Conservation (phyloP, 2,888 invertebrate species). For the Amblyteles armatorius region DNA sequence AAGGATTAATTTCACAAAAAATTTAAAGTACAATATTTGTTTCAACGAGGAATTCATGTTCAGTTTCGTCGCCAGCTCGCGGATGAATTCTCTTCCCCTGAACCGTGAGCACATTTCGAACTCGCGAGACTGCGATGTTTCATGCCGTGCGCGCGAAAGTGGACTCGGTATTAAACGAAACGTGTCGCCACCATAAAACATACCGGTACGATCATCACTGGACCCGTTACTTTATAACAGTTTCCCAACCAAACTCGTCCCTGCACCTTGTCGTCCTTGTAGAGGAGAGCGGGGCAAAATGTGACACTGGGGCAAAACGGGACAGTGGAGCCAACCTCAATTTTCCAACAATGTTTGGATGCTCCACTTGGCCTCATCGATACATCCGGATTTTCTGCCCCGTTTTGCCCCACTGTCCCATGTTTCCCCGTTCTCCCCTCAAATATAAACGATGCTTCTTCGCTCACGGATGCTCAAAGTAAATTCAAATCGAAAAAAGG, state of each 20-base stretch:
- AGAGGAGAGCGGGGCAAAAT: neutral
- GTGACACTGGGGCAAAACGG: too few species aligned
- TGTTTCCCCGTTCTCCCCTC: neutral
- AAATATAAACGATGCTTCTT: neutral
- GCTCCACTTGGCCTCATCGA: too few species aligned
- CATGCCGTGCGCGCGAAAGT: conserved; percentile 27
- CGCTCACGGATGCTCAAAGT: too few species aligned
- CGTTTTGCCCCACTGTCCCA: too few species aligned
- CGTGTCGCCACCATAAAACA: conserved; percentile 70
- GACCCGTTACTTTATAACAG: conserved; percentile 72
- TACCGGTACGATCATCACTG: conserved; percentile 68
- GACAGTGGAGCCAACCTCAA: too few species aligned
- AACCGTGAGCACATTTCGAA: conserved; percentile 8
- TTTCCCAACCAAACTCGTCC: conserved; percentile 73
- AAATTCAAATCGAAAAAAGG: neutral
- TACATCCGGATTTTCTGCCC: too few species aligned
- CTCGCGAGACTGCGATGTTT: conserved; percentile 11
- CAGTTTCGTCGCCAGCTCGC: neutral
- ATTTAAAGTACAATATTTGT: neutral
- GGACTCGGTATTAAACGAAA: conserved; percentile 66
- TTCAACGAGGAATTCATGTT: neutral
- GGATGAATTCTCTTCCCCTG: conserved; percentile 25
- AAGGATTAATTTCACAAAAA: neutral
- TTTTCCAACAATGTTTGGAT: too few species aligned
- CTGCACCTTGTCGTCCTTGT: conserved; percentile 71